Base-by-base conservation (phyloP, 2,797 vertebrate genomes). In the Heterohyrax brucei region DNA sequence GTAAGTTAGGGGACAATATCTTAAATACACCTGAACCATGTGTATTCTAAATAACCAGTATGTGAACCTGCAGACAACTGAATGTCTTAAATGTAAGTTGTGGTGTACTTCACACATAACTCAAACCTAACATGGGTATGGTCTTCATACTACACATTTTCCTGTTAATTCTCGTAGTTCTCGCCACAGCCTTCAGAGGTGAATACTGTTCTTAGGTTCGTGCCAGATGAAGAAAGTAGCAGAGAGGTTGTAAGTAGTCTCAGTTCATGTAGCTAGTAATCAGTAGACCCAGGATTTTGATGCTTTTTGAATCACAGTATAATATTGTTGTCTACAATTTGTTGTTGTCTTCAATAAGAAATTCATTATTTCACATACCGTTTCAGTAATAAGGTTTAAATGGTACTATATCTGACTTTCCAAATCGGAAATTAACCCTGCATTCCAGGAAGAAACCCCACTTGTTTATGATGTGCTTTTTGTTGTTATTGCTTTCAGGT, bases 331-430 rank as follows among this genome's bases (percentile, higher is more conserved):
- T 53, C 70, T 81, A 21, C 1, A 3, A 76, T 30, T 72, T 87
- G 93, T 39, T 39, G 39, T 39, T 39, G 39, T 39, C 39, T 39
- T 39, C 39, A 39, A 62, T 64, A 61, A 30, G 53, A 62, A 68
- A 73, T 77, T 26, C 50, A 70, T 16, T 46, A 48, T 22, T 59
- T 80, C 10, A 22, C 79, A 30, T 19, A 22, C 30, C 24, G 66
- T 94, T 91, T 89, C 61, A 84, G 64, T 79, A 87, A 62, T 48
- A 83, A 82, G 46, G 28, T 70, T 79, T 33, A 93, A 80, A n/a
- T 50, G 24, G 13, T 76, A 59, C 75, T 85, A 22, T 79, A 87
- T 89, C 56, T 94, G 53, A 62, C 1, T 59, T 89, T 89, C 82
- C 10, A 59, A 81, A 59, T 64, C n/a, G 68, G 59, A 70, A 89